Evolutionary conservation across 2,888 invertebrate species (phyloP).

Genomic region (Chrysolina oricalcia): DNA sequence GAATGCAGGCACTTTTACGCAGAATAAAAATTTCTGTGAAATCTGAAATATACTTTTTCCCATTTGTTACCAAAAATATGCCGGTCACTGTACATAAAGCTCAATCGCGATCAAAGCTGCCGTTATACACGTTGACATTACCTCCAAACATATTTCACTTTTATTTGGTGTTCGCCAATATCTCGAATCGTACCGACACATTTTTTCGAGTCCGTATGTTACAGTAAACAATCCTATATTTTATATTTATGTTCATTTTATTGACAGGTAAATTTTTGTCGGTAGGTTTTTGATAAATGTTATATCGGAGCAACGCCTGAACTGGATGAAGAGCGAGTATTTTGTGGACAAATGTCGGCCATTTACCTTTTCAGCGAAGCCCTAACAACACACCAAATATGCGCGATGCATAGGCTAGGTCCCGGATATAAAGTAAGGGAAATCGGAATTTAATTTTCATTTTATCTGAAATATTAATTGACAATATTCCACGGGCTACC

Average conservation of each 20-base stretch:
- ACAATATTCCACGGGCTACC: no score
- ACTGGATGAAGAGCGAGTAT: slow-evolving; percentile 95
- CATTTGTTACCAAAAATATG: no score
- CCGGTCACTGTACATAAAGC: no score
- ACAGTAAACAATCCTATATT: not conserved
- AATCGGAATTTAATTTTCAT: slow-evolving; percentile 1
- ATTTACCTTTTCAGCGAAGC: slow-evolving; percentile 99
- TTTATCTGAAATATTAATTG: not conserved
- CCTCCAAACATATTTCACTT: not conserved
- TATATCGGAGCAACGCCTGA: slow-evolving; percentile 99
- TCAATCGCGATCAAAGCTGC: no score
- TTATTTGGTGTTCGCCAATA: not conserved
- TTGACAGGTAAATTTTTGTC: slow-evolving; percentile 50
- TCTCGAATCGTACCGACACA: not conserved
- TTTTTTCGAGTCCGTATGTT: not conserved
- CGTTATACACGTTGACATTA: no score
- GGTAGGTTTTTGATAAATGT: slow-evolving; percentile 98
- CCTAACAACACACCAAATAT: slow-evolving; percentile 96
- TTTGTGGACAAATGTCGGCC: slow-evolving; percentile 99
- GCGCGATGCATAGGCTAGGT: slow-evolving; percentile 98
- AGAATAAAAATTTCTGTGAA: no score
- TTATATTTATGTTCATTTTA: not conserved
- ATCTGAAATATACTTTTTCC: no score
- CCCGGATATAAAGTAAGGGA: slow-evolving; percentile 95
- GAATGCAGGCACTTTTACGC: no score